These are phyloP conservation scores for Clarias batrachus DNA, from an alignment of 2,113 vertebrate species.

Conservation along the genomic window DNA sequence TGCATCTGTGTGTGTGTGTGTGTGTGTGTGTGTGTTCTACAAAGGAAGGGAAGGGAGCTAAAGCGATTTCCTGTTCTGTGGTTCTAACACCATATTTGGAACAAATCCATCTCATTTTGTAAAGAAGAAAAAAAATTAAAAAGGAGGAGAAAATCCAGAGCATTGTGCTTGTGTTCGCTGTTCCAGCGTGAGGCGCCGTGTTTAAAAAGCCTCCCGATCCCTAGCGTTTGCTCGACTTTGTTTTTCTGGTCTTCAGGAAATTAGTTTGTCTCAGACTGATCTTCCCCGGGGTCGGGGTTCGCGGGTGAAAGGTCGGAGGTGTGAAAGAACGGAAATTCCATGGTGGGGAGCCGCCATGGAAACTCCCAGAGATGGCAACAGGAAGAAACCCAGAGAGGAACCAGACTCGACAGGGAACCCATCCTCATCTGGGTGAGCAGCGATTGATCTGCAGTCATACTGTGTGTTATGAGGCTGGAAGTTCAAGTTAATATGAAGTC, in stretches of 20 bases:
- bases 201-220: neutral
- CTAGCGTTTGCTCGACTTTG: neutral
- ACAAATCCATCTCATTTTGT: neutral
- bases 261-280: neutral
- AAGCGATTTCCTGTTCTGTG: conserved; percentile 38
- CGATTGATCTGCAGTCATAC: no score
- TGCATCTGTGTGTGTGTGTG: neutral
- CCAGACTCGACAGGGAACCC: no score
- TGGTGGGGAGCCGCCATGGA: neutral
- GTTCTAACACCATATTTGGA: neutral
- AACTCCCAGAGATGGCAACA: no score
- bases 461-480: no score
- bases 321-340: conserved; percentile 27
- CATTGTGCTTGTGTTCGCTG: neutral
- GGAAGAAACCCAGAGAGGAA: no score
- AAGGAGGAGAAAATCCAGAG: no score
- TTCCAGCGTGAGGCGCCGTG: neutral
- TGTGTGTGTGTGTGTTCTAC: neutral
- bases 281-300: conserved; percentile 1
- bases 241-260: neutral
- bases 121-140: neutral
- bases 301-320: neutral
- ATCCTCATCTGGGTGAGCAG: no score
- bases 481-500: no score
- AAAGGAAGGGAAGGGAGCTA: conserved; percentile 6